A percentile compares a stretch with the other conserved stretches of the same genome.
phyloP scores from a whole-genome alignment of 1,140 invertebrate species.

The Hyles euphorbiae region DNA sequence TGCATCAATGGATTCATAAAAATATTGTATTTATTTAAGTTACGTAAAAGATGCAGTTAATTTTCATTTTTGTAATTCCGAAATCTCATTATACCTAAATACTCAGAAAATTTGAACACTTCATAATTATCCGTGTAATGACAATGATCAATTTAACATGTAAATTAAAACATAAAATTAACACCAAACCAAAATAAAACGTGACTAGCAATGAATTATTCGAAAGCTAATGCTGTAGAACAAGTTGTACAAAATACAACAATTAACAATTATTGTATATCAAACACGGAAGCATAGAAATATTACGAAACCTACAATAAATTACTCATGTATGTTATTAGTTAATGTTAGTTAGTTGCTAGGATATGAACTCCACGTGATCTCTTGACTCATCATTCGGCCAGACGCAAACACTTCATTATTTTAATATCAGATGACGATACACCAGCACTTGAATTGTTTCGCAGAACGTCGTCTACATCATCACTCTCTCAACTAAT shows the following conservation, averaged over 20 bases:
- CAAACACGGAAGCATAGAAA: conserved; percentile 20
- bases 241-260: background rate
- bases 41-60: too few species aligned
- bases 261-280: conserved; percentile 11
- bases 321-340: conserved; percentile 16
- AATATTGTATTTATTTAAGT: too few species aligned
- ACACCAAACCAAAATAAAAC: background rate
- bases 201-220: background rate
- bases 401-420: conserved; percentile 27
- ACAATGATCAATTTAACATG: too few species aligned
- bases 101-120: too few species aligned
- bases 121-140: too few species aligned
- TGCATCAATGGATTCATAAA: too few species aligned
- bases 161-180: too few species aligned
- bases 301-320: conserved; percentile 14
- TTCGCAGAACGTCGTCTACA: conserved; percentile 14
- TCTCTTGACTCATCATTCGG: conserved; percentile 22
- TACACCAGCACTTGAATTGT: conserved; percentile 20
- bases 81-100: too few species aligned
- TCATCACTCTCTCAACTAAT: too few species aligned
- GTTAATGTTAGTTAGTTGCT: conserved; percentile 6
- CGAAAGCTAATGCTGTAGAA: background rate
- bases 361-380: conserved; percentile 10
- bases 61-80: too few species aligned
- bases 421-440: conserved; percentile 28